These are phyloP conservation scores for Zaprionus ghesquierei DNA, from an alignment of 1,140 invertebrate species.

Conservation along the genomic window DNA sequence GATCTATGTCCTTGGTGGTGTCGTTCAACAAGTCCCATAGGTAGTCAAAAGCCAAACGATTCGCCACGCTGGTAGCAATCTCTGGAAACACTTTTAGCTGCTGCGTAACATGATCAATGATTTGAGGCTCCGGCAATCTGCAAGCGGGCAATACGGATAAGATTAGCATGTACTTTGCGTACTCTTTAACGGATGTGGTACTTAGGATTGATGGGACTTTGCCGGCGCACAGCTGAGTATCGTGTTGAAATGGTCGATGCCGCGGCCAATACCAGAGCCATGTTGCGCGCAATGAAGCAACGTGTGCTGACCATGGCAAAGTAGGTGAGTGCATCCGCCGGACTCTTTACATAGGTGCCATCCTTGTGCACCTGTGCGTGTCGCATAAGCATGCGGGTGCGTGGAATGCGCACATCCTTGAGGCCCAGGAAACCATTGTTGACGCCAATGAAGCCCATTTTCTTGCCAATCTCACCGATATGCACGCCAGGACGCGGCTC, in stretches of 20 bases:
- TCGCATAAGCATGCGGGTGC: slow-evolving; percentile 96
- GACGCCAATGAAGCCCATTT: slow-evolving; percentile 93
- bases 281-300: slow-evolving; percentile 89
- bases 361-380: slow-evolving; percentile 93
- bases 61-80: slow-evolving; percentile 90
- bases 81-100: slow-evolving; percentile 95
- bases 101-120: slow-evolving; percentile 96
- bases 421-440: slow-evolving; percentile 96
- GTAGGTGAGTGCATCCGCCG: slow-evolving; percentile 93
- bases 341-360: slow-evolving; percentile 94
- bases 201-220: slow-evolving; percentile 92
- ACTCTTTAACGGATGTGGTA: slow-evolving; percentile 83
- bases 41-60: slow-evolving; percentile 88
- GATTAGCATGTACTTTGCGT: background rate
- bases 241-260: slow-evolving; percentile 92
- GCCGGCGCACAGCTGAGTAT: slow-evolving; percentile 93
- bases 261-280: slow-evolving; percentile 87
- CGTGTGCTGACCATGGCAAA: slow-evolving; percentile 97
- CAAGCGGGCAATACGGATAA: background rate
- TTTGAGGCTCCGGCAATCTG: slow-evolving; percentile 90
- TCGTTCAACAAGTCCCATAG: slow-evolving; percentile 92
- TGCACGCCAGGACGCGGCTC: slow-evolving; percentile 93
- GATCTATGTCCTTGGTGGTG: slow-evolving; percentile 89
- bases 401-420: slow-evolving; percentile 92
- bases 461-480: slow-evolving; percentile 96